Percentiles rank a stretch among this genome's conserved stretches.
phyloP scores from a whole-genome alignment of 2,888 invertebrate genomes.

The Leucania comma region DNA sequence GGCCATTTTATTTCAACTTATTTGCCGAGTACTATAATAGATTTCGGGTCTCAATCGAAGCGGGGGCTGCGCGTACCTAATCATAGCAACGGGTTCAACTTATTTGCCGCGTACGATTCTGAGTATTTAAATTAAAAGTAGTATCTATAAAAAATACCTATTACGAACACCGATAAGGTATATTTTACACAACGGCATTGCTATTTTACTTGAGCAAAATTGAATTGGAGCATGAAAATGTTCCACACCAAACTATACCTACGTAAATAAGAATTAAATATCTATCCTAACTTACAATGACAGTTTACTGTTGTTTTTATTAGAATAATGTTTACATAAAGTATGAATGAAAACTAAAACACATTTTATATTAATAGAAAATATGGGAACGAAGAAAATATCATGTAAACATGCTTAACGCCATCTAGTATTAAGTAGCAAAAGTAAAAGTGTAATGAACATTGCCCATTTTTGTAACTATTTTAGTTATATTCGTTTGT shows the following conservation, averaged over 20 bases:
- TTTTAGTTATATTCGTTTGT: not conserved
- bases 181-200: slow-evolving; percentile 7
- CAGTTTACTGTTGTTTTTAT: not conserved
- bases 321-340: not conserved
- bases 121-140: not conserved
- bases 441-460: slow-evolving; percentile 4
- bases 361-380: not conserved
- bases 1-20: too few relatives aligned
- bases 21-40: too few relatives aligned
- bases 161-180: slow-evolving; percentile 6
- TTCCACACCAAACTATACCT: not conserved
- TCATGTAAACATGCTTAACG: slow-evolving; percentile 44
- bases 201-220: slow-evolving; percentile 20
- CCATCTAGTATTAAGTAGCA: slow-evolving; percentile 71
- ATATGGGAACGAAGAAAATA: not conserved
- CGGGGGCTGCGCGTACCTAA: too few relatives aligned
- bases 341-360: not conserved
- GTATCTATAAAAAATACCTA: too few relatives aligned
- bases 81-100: too few relatives aligned
- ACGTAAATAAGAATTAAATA: not conserved
- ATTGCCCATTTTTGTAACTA: not conserved
- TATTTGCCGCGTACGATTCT: too few relatives aligned
- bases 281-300: not conserved
- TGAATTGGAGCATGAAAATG: slow-evolving; percentile 36
- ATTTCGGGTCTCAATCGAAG: too few relatives aligned